These are phyloP conservation scores for Labeo catla DNA, from an alignment of 2,113 vertebrate genomes.

Conservation along the genomic window DNA sequence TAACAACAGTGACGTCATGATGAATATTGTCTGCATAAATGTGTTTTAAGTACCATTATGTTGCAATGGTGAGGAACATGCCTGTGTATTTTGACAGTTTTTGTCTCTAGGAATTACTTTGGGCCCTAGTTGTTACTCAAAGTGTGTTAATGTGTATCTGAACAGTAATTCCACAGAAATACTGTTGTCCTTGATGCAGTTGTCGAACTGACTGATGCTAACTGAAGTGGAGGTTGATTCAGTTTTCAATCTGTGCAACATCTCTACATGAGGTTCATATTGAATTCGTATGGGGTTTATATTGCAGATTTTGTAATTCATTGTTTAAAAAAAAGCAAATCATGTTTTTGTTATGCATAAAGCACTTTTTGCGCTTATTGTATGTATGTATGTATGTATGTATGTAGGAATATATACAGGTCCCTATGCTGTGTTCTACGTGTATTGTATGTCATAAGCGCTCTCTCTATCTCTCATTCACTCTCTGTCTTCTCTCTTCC, in stretches of 20 bases:
- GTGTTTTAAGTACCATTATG: conserved; percentile 20
- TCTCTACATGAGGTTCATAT: conserved; percentile 51
- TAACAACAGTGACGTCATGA: background rate
- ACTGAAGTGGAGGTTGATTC: conserved; percentile 12
- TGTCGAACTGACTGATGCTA: conserved; percentile 24
- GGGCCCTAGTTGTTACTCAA: background rate
- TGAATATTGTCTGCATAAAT: conserved; percentile 11
- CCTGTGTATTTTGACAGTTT: conserved; percentile 4
- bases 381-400: conserved; percentile 58
- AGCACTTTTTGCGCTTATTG: conserved; percentile 70
- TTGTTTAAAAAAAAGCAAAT: conserved; percentile 21
- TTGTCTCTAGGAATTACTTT: background rate
- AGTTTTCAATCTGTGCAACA: conserved; percentile 33
- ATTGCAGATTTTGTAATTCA: conserved; percentile 55
- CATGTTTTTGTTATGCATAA: conserved; percentile 62
- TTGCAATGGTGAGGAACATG: background rate
- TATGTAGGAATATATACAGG: conserved; percentile 57
- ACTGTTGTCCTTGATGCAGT: background rate
- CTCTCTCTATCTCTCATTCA: conserved; percentile 55
- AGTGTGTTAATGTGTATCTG: background rate
- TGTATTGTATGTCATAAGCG: conserved; percentile 64
- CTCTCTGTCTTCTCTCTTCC: conserved; percentile 4
- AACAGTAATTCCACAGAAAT: background rate
- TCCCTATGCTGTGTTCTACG: conserved; percentile 62
- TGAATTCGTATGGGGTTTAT: conserved; percentile 43